phyloP scores from a whole-genome alignment of 2,113 vertebrate species.

The Myrmophylax atrothorax region DNA sequence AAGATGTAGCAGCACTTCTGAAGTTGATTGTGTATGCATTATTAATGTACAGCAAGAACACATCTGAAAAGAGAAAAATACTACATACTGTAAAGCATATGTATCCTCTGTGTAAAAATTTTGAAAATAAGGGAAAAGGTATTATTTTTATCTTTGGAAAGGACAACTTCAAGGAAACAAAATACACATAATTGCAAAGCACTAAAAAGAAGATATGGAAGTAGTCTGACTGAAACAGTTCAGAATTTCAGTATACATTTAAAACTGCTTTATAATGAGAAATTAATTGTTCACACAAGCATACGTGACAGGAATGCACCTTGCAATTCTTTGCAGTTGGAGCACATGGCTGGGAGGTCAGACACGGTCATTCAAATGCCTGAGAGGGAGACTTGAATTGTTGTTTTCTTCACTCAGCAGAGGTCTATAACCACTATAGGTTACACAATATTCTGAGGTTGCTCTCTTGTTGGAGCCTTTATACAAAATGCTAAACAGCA shows the following conservation, averaged over 20 bases:
- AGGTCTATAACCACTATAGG: not conserved
- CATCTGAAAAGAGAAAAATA: not conserved
- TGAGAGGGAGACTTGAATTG: not conserved
- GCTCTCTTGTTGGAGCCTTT: not conserved
- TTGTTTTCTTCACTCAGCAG: not conserved
- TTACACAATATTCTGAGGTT: not conserved
- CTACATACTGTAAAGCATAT: not conserved
- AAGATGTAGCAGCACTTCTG: not conserved
- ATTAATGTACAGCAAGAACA: not conserved
- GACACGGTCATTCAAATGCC: not conserved
- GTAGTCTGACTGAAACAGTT: not conserved
- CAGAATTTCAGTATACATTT: not conserved
- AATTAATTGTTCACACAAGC: not conserved
- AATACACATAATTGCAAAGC: not conserved
- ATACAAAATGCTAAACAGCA: not conserved
- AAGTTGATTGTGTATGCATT: not conserved
- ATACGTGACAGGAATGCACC: not conserved
- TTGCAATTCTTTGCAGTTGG: not conserved
- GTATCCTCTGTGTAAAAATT: not conserved
- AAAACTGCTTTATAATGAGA: not conserved
- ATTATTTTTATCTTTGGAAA: not conserved
- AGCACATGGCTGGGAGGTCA: not conserved
- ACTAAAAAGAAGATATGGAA: not conserved
- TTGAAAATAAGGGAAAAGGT: not conserved
- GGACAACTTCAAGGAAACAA: not conserved